These are phyloP conservation scores for Donacobius atricapilla DNA, from an alignment of 2,113 vertebrate species.

Conservation along the genomic window DNA sequence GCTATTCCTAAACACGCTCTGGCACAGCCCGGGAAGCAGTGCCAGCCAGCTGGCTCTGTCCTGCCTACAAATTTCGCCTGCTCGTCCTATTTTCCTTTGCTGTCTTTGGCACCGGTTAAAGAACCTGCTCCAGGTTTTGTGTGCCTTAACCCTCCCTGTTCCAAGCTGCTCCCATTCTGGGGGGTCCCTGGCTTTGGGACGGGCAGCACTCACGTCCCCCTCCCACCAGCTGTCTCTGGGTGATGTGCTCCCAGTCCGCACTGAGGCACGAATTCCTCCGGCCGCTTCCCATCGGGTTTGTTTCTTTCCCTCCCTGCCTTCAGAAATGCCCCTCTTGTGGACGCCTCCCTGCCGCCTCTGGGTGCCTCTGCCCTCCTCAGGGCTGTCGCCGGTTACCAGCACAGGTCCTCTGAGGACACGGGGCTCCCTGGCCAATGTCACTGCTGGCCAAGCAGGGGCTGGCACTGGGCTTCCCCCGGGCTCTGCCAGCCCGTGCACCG, in stretches of 20 bases:
- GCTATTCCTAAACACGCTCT: constrained; percentile 12
- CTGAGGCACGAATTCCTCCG: background rate
- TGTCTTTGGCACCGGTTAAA: background rate
- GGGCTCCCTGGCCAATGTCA: background rate
- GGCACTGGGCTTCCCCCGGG: background rate
- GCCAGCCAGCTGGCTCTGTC: constrained; percentile 59
- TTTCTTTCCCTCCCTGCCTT: background rate
- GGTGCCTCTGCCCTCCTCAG: background rate
- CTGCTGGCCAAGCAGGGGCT: background rate
- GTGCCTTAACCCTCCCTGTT: constrained; percentile 15
- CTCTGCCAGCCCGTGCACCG: background rate
- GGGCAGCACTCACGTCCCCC: rapidly evolving
- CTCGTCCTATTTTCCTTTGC: constrained; percentile 36
- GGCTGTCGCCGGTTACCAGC: background rate
- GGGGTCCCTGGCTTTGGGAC: background rate
- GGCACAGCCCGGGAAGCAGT: background rate
- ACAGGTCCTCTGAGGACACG: background rate
- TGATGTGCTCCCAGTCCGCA: background rate
- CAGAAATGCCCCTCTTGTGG: background rate
- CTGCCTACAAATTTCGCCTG: constrained; percentile 1
- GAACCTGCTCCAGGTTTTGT: background rate
- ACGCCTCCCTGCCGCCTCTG: background rate
- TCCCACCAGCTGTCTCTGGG: background rate
- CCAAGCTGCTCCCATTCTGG: background rate
- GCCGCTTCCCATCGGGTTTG: background rate